Conservation (phyloP, 2,797 vertebrate genomes). For the Oreortyx pictus region DNA sequence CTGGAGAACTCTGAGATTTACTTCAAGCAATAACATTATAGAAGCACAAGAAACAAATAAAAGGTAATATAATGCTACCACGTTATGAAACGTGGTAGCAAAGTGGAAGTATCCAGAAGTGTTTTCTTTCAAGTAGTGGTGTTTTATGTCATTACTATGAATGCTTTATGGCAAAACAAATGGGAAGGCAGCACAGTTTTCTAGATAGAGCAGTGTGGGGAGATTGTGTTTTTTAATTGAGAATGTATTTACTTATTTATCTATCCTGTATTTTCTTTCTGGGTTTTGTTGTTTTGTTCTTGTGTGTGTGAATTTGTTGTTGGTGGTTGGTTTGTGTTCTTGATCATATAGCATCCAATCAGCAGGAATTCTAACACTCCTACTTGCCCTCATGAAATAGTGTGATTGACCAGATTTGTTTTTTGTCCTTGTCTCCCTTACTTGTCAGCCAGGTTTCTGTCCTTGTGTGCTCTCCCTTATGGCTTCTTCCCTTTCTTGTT, state of each 20-base stretch:
- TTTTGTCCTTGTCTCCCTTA: neutral
- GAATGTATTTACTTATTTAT: accelerated
- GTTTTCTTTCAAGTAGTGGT: neutral
- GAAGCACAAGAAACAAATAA: neutral
- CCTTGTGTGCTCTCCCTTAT: neutral
- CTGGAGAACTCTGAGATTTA: neutral
- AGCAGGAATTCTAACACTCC: neutral
- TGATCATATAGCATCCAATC: neutral
- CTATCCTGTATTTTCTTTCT: neutral
- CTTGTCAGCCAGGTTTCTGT: neutral
- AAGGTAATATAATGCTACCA: neutral
- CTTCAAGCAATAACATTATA: neutral
- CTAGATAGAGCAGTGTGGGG: accelerated
- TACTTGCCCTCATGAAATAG: too few relatives aligned
- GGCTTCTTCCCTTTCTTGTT: neutral
- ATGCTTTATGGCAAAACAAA: neutral
- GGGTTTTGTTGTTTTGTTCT: neutral
- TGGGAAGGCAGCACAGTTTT: accelerated
- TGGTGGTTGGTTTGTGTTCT: neutral
- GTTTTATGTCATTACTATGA: neutral
- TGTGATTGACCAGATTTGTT: neutral
- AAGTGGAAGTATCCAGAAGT: neutral
- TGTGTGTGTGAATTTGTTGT: neutral
- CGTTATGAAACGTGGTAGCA: neutral
- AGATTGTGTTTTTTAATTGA: neutral